Conservation (phyloP, 2,113 vertebrate genomes). For the Mustelus asterias region DNA sequence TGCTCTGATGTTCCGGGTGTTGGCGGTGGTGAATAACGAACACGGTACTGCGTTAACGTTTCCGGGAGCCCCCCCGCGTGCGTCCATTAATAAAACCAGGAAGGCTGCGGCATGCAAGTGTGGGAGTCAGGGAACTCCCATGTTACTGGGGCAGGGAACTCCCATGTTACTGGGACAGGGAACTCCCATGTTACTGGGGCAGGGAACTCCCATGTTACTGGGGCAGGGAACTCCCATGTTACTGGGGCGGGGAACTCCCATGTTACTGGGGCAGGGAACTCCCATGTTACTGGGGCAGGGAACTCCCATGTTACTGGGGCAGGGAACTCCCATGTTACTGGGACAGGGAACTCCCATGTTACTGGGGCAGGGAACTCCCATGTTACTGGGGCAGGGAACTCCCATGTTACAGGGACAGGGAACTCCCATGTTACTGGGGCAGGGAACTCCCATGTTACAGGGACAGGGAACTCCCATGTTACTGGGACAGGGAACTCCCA, state of each 20-base stretch:
- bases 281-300: not conserved
- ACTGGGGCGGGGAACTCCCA: not conserved
- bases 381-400: not conserved
- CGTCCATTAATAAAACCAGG: not conserved
- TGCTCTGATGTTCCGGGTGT: constrained; percentile 41
- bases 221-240: not conserved
- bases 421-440: not conserved
- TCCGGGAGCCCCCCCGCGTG: not conserved
- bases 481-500: not conserved
- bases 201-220: not conserved
- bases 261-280: not conserved
- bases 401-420: not conserved
- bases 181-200: not conserved
- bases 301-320: not conserved
- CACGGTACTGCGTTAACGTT: constrained; percentile 29
- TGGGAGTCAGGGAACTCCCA: not conserved
- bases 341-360: not conserved
- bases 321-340: not conserved
- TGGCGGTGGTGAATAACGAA: constrained; percentile 39
- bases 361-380: too few relatives aligned
- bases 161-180: not conserved
- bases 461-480: too few relatives aligned
- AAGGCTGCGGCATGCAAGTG: too few relatives aligned
- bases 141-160: not conserved
- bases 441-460: not conserved